These are phyloP conservation scores for Thalpophila matura DNA, from an alignment of 2,888 invertebrate genomes.

Conservation along the genomic window DNA sequence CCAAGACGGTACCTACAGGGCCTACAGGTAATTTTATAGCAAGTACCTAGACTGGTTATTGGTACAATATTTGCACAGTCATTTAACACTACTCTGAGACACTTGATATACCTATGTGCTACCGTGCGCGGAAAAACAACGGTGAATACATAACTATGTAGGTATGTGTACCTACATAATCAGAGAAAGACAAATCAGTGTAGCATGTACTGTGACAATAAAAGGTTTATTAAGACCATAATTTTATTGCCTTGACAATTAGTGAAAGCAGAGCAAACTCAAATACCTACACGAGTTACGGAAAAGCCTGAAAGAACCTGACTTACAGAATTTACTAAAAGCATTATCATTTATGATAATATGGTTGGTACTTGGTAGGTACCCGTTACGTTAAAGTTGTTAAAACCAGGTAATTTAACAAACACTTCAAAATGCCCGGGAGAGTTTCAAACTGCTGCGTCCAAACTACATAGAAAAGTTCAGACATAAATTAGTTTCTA, in stretches of 20 bases:
- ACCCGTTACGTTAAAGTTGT: not conserved
- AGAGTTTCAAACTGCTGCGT: not conserved
- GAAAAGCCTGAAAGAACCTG: not conserved
- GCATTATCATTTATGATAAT: no score
- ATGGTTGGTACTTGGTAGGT: not conserved
- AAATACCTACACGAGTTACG: not conserved
- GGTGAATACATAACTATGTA: slow-evolving; percentile 7
- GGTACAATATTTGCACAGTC: slow-evolving; percentile 53
- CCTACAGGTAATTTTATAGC: slow-evolving; percentile 20
- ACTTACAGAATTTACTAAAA: no score
- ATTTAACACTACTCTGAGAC: slow-evolving; percentile 30
- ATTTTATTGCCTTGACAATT: no score
- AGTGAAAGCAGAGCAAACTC: not conserved
- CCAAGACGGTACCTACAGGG: slow-evolving; percentile 14
- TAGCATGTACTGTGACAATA: not conserved
- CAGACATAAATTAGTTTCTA: slow-evolving; percentile 23
- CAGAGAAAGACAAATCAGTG: not conserved
- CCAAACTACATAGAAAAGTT: slow-evolving; percentile 32
- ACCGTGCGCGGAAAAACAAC: slow-evolving; percentile 13
- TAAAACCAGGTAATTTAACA: not conserved
- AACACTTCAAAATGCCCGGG: not conserved
- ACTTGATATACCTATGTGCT: slow-evolving; percentile 16
- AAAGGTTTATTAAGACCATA: not conserved
- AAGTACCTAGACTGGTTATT: slow-evolving; percentile 32
- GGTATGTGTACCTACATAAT: not conserved